Evolutionary conservation across 2,113 vertebrate species (phyloP).

Genomic region (Periophthalmus modestus): DNA sequence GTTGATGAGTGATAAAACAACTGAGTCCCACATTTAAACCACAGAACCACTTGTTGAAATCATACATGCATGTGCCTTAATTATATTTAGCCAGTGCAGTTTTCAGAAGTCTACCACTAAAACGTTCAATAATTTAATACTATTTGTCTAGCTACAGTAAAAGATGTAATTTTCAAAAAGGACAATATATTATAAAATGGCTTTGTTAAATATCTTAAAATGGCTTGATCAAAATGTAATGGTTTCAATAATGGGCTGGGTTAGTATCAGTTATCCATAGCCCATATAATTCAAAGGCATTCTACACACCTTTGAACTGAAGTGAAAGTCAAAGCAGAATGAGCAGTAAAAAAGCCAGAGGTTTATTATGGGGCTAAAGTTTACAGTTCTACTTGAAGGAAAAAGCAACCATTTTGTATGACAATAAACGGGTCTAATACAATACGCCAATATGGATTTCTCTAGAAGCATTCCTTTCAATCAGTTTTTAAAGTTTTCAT

Average conservation of each 20-base stretch:
- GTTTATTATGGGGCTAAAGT: slow-evolving; percentile 79
- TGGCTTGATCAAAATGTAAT: slow-evolving; percentile 33
- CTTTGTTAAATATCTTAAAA: slow-evolving; percentile 46
- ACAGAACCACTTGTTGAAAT: slow-evolving; percentile 14
- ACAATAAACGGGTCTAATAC: slow-evolving; percentile 48
- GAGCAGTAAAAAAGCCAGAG: slow-evolving; percentile 74
- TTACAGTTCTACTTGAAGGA: slow-evolving; percentile 69
- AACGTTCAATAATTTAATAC: not conserved
- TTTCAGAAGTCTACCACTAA: slow-evolving; percentile 4
- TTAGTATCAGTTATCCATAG: slow-evolving; percentile 42
- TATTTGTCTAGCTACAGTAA: not conserved
- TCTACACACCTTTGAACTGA: slow-evolving; percentile 72
- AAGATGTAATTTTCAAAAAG: not conserved
- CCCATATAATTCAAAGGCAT: slow-evolving; percentile 64
- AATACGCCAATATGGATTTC: slow-evolving; percentile 47
- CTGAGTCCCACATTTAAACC: slow-evolving; percentile 11
- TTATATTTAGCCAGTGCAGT: not conserved
- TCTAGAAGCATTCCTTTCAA: slow-evolving; percentile 38
- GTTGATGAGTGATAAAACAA: not conserved
- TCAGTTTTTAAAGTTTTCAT: slow-evolving; percentile 49
- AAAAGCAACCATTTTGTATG: slow-evolving; percentile 45
- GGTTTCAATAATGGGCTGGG: slow-evolving; percentile 31
- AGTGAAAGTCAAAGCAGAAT: slow-evolving; percentile 72
- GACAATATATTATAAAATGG: slow-evolving; percentile 40
- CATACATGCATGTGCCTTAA: not conserved